These are phyloP conservation scores for Lagopus muta DNA, from an alignment of 2,113 vertebrate species.

Conservation along the genomic window DNA sequence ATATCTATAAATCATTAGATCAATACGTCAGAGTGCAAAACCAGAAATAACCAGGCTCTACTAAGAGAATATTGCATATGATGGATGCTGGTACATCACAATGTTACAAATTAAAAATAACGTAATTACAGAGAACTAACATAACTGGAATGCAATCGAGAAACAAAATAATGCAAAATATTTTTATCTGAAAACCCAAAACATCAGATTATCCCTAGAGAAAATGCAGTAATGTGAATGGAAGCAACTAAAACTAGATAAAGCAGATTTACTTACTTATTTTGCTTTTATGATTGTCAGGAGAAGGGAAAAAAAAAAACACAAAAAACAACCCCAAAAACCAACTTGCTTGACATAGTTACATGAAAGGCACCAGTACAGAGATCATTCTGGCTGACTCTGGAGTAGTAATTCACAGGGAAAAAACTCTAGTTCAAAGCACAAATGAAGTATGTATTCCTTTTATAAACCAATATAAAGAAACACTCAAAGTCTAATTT, in stretches of 20 bases:
- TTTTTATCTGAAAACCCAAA: constrained; percentile 7
- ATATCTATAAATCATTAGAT: neutral
- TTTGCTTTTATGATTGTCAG: neutral
- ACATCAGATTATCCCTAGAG: neutral
- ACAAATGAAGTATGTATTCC: constrained; percentile 39
- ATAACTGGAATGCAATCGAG: neutral
- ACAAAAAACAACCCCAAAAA: no score
- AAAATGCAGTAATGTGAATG: neutral
- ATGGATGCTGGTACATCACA: neutral
- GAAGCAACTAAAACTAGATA: neutral
- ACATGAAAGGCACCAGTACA: constrained; percentile 40
- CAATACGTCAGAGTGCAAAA: neutral
- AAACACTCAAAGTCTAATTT: constrained; percentile 1
- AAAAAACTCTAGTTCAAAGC: constrained; percentile 59
- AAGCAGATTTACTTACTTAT: neutral
- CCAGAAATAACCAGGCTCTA: neutral
- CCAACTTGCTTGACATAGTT: neutral
- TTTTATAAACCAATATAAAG: constrained; percentile 29
- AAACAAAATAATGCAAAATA: neutral
- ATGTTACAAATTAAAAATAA: neutral
- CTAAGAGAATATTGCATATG: neutral
- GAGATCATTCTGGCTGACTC: neutral
- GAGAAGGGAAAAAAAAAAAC: neutral
- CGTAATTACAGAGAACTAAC: neutral
- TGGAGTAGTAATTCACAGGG: constrained; percentile 17